A percentile compares a stretch with the other conserved stretches of the same genome.
phyloP scores from a whole-genome alignment of 1,140 invertebrate genomes.

The Antheraea mylitta region DNA sequence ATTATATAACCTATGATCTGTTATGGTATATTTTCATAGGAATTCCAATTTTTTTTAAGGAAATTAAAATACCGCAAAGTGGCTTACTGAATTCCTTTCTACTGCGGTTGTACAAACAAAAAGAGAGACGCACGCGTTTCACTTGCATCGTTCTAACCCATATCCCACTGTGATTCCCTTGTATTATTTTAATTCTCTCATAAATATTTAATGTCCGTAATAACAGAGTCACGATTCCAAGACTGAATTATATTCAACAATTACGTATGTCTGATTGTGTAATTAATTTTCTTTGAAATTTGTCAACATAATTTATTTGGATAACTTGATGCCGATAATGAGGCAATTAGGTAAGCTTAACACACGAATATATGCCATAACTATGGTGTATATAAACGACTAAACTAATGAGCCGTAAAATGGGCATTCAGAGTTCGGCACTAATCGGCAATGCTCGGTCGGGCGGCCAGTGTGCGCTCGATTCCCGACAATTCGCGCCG shows the following conservation, averaged over 20 bases:
- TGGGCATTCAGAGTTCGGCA: too few species aligned
- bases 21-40: too few species aligned
- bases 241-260: not conserved
- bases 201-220: constrained; percentile 57
- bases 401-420: too few species aligned
- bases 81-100: not conserved
- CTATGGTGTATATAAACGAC: too few species aligned
- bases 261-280: not conserved
- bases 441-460: too few species aligned
- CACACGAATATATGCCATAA: too few species aligned
- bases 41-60: too few species aligned
- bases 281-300: not conserved
- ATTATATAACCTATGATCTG: too few species aligned
- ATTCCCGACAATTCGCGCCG: too few species aligned
- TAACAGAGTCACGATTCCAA: constrained; percentile 47
- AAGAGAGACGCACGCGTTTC: constrained; percentile 1
- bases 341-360: too few species aligned
- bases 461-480: too few species aligned
- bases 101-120: constrained; percentile 5
- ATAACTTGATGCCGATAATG: too few species aligned
- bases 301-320: not conserved
- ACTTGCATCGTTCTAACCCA: constrained; percentile 2
- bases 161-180: not conserved
- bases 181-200: constrained; percentile 71
- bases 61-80: not conserved